Base-by-base conservation (phyloP, 2,113 vertebrate genomes). In the Engraulis encrasicolus region DNA sequence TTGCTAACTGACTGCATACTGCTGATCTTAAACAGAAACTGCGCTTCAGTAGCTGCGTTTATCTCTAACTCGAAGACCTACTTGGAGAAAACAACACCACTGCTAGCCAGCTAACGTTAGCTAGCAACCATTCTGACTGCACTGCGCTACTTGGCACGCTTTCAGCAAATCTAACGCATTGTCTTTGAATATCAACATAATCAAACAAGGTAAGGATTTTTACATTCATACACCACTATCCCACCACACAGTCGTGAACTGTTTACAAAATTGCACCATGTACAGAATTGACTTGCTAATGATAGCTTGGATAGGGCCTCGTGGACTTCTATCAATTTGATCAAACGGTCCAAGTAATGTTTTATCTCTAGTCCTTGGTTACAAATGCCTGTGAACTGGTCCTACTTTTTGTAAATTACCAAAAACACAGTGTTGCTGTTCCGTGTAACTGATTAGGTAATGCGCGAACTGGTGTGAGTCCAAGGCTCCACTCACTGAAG, bases 51-150 rank as follows among this genome's bases (percentile, higher is more conserved):
- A 34, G n/a, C 6, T 66, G n/a, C n/a, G 27, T 66, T 66, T 66
- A 45, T 9, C 40, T 45, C 40, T 45, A 45, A 45, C 5, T 17
- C 31, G 9, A 66, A 66, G 23, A 27, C 31, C n/a, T 7, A 27
- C 58, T n/a, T 45, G 3, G 40, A 66, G 66, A 4, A 74, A n/a
- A 31, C 17, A 74, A 74, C 19, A n/a, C 17, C n/a, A n/a, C n/a
- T n/a, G n/a, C n/a, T 74, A 74, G 27, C 7, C 0, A 1, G 78
- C 83, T 52, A 36, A 71, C 4, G 81, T 83, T 84, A 82, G 83
- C 88, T 82, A 36, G 66, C 40, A 45, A 45, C 40, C 40, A 45
- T 45, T 45, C 40, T 3, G 27, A 58, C 66, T 34, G n/a, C n/a
- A n/a, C n/a, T n/a, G 27, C 14, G 20, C 20, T 61, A 31, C 66